Evolutionary conservation across 2,797 vertebrate genomes (phyloP).

Genomic region (Simalia tracyae): DNA sequence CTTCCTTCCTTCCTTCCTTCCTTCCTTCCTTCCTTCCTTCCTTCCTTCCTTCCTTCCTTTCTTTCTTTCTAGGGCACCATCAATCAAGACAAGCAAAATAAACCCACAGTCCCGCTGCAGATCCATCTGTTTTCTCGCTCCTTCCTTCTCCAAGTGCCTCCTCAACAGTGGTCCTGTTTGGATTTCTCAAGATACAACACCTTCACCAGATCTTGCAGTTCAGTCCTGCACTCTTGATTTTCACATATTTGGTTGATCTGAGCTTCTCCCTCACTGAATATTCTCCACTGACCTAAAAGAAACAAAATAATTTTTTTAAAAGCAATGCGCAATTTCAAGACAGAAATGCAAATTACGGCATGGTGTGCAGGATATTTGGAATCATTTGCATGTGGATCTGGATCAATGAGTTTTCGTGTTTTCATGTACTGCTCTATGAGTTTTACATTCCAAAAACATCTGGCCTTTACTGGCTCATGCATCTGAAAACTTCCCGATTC

Average conservation of each 20-base stretch:
- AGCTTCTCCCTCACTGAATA: constrained; percentile 81
- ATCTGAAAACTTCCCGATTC: background rate
- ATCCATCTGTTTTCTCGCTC: constrained; percentile 55
- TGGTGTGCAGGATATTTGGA: background rate
- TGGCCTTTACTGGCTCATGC: background rate
- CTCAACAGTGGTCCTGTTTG: constrained; percentile 81
- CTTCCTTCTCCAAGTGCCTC: constrained; percentile 36
- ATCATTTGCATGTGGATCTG: constrained; percentile 39
- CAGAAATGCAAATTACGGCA: constrained; percentile 45
- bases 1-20: no score
- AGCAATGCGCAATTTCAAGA: background rate
- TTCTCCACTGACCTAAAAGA: constrained; percentile 81
- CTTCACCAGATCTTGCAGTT: constrained; percentile 82
- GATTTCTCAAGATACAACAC: constrained; percentile 80
- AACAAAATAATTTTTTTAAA: constrained; percentile 48
- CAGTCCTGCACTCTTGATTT: constrained; percentile 77
- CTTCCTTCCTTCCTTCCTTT: no score
- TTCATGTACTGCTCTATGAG: background rate
- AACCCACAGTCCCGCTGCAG: constrained; percentile 79
- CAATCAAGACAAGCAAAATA: constrained; percentile 76
- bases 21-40: no score
- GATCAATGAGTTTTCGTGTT: constrained; percentile 1
- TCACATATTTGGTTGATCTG: constrained; percentile 82
- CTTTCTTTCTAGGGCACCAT: constrained; percentile 66
- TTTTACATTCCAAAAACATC: background rate